Conservation (phyloP, 2,888 invertebrate species). For the Crocallis elinguaria region DNA sequence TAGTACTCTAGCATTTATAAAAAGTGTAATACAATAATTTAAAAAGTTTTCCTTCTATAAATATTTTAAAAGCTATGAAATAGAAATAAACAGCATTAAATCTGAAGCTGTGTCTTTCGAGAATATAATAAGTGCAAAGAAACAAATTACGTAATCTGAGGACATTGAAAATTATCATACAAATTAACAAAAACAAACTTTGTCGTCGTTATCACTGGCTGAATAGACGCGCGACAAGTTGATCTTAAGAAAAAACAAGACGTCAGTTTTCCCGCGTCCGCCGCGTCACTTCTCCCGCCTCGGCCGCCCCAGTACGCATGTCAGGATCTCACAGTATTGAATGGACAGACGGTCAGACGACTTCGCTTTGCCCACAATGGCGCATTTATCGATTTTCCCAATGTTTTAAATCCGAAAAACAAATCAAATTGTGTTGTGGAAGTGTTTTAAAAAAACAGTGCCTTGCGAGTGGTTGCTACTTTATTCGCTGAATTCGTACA, state of each 20-base stretch:
- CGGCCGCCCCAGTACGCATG: slow-evolving; percentile 73
- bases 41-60: no score
- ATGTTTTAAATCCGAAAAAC: slow-evolving; percentile 62
- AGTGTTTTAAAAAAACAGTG: slow-evolving; percentile 46
- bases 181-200: slow-evolving; percentile 25
- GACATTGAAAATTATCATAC: slow-evolving; percentile 4
- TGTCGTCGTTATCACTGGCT: slow-evolving; percentile 36
- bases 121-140: no score
- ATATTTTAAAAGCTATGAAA: no score
- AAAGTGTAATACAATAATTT: no score
- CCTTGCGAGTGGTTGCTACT: slow-evolving; percentile 24
- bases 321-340: slow-evolving; percentile 69
- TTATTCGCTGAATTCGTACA: slow-evolving; percentile 8
- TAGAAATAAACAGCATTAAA: no score
- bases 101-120: no score
- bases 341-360: slow-evolving; percentile 60
- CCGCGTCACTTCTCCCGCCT: slow-evolving; percentile 43
- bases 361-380: slow-evolving; percentile 55
- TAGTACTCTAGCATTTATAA: no score
- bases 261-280: slow-evolving; percentile 64
- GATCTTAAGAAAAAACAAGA: slow-evolving; percentile 57
- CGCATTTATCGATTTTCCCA: slow-evolving; percentile 74
- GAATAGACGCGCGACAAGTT: slow-evolving; percentile 36
- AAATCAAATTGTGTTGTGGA: slow-evolving; percentile 60
- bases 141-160: neutral